These are phyloP conservation scores for Symphodus melops DNA, from an alignment of 2,113 vertebrate genomes.

Conservation along the genomic window DNA sequence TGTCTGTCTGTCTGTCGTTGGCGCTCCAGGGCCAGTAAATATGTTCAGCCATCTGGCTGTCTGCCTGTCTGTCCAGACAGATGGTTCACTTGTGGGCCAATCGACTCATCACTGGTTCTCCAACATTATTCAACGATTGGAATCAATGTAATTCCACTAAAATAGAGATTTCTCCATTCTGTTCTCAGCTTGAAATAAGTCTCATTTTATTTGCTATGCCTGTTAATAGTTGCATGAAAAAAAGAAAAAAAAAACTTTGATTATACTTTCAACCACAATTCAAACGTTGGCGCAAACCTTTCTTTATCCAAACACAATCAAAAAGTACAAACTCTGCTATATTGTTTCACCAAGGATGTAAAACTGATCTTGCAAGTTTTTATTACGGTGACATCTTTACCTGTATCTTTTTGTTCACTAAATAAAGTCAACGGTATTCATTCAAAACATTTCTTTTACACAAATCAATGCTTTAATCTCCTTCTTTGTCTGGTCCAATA, in stretches of 20 bases:
- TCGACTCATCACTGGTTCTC: slow-evolving; percentile 33
- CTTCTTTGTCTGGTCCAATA: not conserved
- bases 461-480: not conserved
- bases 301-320: no score
- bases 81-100: slow-evolving; percentile 59
- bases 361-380: no score
- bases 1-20: slow-evolving; percentile 9
- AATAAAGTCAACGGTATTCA: no score
- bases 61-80: slow-evolving; percentile 53
- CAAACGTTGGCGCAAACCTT: no score
- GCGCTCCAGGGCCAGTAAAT: slow-evolving; percentile 43
- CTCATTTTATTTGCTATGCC: not conserved
- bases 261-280: not conserved
- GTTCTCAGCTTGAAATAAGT: not conserved
- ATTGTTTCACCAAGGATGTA: no score
- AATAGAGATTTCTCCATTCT: slow-evolving; percentile 20
- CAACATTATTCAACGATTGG: slow-evolving; percentile 15
- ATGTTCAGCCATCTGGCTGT: slow-evolving; percentile 54
- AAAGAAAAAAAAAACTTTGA: not conserved
- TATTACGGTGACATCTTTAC: no score
- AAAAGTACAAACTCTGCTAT: no score
- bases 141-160: not conserved
- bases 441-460: not conserved
- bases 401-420: no score
- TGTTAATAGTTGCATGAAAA: not conserved